These are phyloP conservation scores for Hystrix brachyura DNA, from an alignment of 2,113 vertebrate species.

Conservation along the genomic window DNA sequence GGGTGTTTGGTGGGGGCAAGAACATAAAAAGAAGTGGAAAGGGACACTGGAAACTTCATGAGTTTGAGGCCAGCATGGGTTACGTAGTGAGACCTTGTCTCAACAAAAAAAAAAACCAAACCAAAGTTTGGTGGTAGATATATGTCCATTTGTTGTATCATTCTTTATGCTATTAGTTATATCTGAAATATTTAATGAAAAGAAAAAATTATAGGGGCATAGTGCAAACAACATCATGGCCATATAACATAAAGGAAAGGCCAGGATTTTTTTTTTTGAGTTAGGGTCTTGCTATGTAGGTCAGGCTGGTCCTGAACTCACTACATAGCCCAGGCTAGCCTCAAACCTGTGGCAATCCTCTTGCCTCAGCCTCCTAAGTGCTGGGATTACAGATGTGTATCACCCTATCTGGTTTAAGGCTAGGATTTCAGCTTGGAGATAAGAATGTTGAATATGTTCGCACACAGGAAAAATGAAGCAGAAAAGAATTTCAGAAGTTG, in stretches of 20 bases:
- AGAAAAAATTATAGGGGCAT: background rate
- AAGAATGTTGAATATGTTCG: background rate
- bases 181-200: slow-evolving; percentile 30
- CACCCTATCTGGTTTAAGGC: background rate
- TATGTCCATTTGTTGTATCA: background rate
- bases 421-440: background rate
- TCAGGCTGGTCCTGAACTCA: background rate
- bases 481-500: background rate
- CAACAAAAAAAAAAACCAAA: background rate
- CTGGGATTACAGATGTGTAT: background rate
- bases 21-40: background rate
- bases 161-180: slow-evolving; percentile 37
- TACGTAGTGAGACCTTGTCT: background rate
- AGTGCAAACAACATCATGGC: background rate
- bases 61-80: background rate
- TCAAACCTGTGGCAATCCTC: background rate
- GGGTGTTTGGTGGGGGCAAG: background rate
- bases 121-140: background rate
- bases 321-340: background rate
- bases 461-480: background rate
- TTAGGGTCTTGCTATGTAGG: background rate
- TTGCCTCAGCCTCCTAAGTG: background rate
- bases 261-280: background rate
- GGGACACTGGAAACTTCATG: background rate
- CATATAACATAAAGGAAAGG: background rate